phyloP scores from a whole-genome alignment of 64 coral and sea anemone genomes.

The Actinia equina region DNA sequence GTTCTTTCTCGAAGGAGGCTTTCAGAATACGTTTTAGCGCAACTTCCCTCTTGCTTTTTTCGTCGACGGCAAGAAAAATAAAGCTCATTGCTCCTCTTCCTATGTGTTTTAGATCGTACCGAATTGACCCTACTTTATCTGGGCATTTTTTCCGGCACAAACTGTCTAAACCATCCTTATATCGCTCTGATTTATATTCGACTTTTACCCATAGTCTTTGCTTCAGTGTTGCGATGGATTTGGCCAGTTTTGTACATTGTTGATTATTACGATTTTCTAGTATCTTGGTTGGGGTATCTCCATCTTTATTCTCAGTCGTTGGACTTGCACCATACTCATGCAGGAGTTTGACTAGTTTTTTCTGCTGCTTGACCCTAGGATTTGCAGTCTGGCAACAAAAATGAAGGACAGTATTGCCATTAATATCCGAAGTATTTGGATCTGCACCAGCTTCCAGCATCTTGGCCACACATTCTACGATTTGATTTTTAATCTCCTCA shows the following conservation, averaged over 20 bases:
- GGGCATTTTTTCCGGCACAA: background rate
- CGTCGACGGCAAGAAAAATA: constrained; percentile 22
- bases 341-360: background rate
- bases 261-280: background rate
- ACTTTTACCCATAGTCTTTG: background rate
- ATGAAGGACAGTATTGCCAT: background rate
- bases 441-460: background rate
- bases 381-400: background rate
- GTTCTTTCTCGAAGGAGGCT: background rate
- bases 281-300: background rate
- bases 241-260: background rate
- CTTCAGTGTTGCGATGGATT: background rate
- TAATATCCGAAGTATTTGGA: background rate
- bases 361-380: background rate
- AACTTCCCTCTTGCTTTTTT: background rate
- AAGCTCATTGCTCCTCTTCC: constrained; percentile 42
- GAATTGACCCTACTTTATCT: background rate
- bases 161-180: background rate
- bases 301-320: background rate
- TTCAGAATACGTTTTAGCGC: constrained; percentile 23
- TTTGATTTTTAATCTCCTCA: background rate
- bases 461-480: background rate
- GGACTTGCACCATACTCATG: background rate
- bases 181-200: background rate
- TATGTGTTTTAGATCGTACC: constrained; percentile 17